These are phyloP conservation scores for Sinosuthora webbiana DNA, from an alignment of 2,113 vertebrate genomes.

Conservation along the genomic window DNA sequence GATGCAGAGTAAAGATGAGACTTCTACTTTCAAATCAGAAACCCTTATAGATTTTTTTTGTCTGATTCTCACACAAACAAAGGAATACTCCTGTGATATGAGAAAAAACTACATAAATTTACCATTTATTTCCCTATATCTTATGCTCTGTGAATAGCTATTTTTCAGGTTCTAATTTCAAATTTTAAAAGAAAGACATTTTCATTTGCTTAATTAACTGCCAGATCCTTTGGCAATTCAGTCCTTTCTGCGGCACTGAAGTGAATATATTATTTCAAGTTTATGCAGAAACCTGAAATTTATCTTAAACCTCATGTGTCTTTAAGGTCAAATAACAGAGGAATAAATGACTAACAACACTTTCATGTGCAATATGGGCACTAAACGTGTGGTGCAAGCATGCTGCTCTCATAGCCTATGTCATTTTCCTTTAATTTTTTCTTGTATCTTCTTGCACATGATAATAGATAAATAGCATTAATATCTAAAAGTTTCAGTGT, in stretches of 20 bases:
- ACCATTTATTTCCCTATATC: neutral
- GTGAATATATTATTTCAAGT: neutral
- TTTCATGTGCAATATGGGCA: neutral
- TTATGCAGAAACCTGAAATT: neutral
- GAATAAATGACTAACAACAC: neutral
- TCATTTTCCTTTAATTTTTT: conserved; percentile 36
- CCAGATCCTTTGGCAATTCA: conserved; percentile 19
- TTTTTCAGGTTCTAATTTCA: neutral
- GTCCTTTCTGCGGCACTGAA: neutral
- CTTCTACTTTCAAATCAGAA: neutral
- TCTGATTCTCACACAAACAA: neutral
- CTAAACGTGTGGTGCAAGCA: neutral
- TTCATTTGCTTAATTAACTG: conserved; percentile 32
- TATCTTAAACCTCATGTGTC: neutral
- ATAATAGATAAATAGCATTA: conserved; percentile 47
- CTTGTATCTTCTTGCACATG: neutral
- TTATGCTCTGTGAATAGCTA: neutral
- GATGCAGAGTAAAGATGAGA: neutral
- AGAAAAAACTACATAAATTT: neutral
- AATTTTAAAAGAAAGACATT: neutral
- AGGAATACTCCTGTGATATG: neutral
- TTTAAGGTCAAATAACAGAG: neutral
- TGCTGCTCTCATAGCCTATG: neutral
- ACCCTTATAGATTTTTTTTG: neutral
- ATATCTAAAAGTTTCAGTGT: conserved; percentile 6